Base-by-base conservation (phyloP, 2,797 vertebrate genomes). In the Xenopus petersii region DNA sequence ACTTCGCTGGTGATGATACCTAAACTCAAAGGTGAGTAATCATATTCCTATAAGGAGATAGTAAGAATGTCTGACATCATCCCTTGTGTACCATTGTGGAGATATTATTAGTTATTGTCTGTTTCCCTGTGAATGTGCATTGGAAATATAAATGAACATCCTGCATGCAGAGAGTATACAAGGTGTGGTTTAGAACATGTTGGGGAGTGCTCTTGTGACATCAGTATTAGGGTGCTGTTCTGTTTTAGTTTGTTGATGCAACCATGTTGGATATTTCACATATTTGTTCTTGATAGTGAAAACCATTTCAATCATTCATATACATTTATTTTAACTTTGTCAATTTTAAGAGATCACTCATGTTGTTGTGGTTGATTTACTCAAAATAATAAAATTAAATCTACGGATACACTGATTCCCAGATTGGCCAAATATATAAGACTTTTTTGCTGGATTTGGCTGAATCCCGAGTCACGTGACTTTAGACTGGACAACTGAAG, bases 131-230 rank as follows among this genome's bases (percentile, higher is more conserved):
- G 47, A 4, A 70, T 13, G 8, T 5, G 67, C 2, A 42, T 58
- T 15, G 33, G 26, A 15, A 63, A 69, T 69, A 17, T 70, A 70
- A 11, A n/a, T 11, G 12, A 10, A 16, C 54, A 70, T 70, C 68
- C 68, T 60, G 10, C 6, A 59, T 47, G 55, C 68, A 48, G 33
- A 47, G 30, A 26, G 30, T n/a, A 46, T 21, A n/a, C 59, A 33
- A 21, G 68, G 55, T 48, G 56, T 70, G 68, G 56, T 48, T 70
- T 70, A 42, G 12, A n/a, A 54, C 21, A 12, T 46, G 33, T 5
- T 17, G 16, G 12, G 42, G 56, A 21, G 68, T 16, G 30, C 15
- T 21, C 10, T 46, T 8, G 30, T 70, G 55, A 24, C 67, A 12
- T 66, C 21, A 51, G n/a, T n/a, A 70, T 47, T 46, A 16, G 30